Conservation (phyloP, 2,888 invertebrate genomes). For the Lasioglossum figueresi region DNA sequence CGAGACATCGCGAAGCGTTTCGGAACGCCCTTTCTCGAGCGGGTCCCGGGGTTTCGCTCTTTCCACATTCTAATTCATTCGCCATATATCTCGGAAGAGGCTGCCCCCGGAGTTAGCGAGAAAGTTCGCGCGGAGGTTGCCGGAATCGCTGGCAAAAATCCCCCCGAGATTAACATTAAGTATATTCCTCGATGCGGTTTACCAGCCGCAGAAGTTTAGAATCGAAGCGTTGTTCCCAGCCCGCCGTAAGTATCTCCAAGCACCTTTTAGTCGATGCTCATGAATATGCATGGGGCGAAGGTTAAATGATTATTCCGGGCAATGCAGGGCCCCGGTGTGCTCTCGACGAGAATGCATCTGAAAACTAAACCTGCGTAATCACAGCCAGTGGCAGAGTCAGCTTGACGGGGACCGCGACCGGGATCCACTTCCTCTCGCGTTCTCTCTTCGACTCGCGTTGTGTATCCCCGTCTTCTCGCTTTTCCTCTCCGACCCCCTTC, state of each 20-base stretch:
- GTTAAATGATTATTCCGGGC: slow-evolving; percentile 62
- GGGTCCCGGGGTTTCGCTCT: neutral
- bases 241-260: slow-evolving; percentile 36
- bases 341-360: slow-evolving; percentile 50
- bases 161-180: slow-evolving; percentile 49
- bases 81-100: slow-evolving; percentile 10
- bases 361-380: slow-evolving; percentile 51
- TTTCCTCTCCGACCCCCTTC: neutral
- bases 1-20: neutral
- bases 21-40: neutral
- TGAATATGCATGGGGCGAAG: slow-evolving; percentile 56
- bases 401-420: slow-evolving; percentile 34
- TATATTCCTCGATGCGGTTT: slow-evolving; percentile 44
- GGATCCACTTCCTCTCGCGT: slow-evolving; percentile 21
- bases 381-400: slow-evolving; percentile 37
- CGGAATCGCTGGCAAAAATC: slow-evolving; percentile 21
- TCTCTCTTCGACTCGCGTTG: neutral
- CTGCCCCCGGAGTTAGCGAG: neutral
- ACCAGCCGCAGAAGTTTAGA: slow-evolving; percentile 40
- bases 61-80: slow-evolving; percentile 16
- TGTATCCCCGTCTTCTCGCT: neutral
- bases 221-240: slow-evolving; percentile 25
- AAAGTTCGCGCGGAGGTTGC: slow-evolving; percentile 4
- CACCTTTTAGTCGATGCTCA: slow-evolving; percentile 55
- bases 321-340: slow-evolving; percentile 39